Evolutionary conservation across 1,140 invertebrate species (phyloP).

Genomic region (Achatina immaculata): DNA sequence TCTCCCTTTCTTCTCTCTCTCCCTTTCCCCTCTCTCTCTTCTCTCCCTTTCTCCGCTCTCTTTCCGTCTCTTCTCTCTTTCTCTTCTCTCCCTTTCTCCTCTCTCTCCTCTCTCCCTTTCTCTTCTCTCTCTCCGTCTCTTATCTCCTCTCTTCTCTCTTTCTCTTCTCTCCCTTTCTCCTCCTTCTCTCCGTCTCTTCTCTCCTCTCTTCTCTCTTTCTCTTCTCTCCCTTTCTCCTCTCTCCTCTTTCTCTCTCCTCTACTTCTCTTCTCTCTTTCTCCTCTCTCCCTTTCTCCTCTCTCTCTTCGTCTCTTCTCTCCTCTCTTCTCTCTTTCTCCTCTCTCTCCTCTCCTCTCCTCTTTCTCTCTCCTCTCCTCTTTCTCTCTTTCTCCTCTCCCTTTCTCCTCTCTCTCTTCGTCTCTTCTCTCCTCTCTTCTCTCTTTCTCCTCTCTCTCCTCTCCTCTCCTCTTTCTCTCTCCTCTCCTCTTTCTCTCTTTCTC

Average conservation of each 20-base stretch:
- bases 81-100: not conserved
- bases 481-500: too few relatives aligned
- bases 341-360: not conserved
- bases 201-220: not conserved
- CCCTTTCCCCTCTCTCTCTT: not conserved
- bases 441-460: not conserved
- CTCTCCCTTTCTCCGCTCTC: not conserved
- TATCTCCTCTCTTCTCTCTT: not conserved
- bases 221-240: not conserved
- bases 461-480: too few relatives aligned
- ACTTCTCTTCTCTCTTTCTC: not conserved
- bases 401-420: not conserved
- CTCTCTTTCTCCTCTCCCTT: not conserved
- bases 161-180: not conserved
- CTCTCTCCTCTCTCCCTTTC: not conserved
- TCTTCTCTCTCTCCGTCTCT: conserved; percentile 51
- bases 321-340: not conserved
- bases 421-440: not conserved
- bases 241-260: not conserved
- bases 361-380: not conserved
- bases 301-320: not conserved
- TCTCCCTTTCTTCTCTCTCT: not conserved
- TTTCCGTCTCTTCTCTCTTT: not conserved
- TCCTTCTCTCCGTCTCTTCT: not conserved
- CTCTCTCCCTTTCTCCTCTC: not conserved